These are phyloP conservation scores for Harpagus bidentatus DNA, from an alignment of 2,113 vertebrate species.

Conservation along the genomic window DNA sequence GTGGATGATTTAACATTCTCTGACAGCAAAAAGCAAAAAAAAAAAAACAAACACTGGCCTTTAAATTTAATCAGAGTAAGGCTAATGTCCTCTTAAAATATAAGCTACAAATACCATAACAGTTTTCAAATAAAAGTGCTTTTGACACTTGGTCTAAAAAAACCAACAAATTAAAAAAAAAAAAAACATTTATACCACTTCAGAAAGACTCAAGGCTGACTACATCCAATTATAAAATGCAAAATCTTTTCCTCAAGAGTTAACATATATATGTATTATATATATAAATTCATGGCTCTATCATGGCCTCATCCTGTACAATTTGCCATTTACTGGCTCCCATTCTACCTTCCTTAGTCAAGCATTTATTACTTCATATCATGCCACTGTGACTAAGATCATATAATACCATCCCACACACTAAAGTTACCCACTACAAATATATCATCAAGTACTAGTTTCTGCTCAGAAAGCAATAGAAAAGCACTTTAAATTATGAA, in stretches of 20 bases:
- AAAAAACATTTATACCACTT: conserved; percentile 55
- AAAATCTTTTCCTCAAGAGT: conserved; percentile 65
- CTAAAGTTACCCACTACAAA: conserved; percentile 41
- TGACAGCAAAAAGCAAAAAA: conserved; percentile 60
- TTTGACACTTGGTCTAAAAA: conserved; percentile 64
- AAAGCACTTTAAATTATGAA: conserved; percentile 64
- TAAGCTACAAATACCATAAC: conserved; percentile 60
- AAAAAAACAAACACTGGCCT: conserved; percentile 61
- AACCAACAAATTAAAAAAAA: conserved; percentile 23
- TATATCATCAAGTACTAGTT: conserved; percentile 39
- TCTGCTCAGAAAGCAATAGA: conserved; percentile 62
- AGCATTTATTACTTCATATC: conserved; percentile 42
- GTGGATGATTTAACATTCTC: conserved; percentile 64
- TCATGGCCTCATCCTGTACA: conserved; percentile 61
- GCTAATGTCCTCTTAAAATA: conserved; percentile 69
- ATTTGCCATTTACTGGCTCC: conserved; percentile 52
- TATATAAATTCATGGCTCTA: conserved; percentile 69
- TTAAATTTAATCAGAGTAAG: conserved; percentile 57
- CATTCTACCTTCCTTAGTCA: conserved; percentile 55
- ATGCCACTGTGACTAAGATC: conserved; percentile 47
- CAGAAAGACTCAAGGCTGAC: conserved; percentile 63
- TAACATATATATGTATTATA: conserved; percentile 71
- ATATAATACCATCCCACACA: conserved; percentile 48
- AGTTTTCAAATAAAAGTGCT: conserved; percentile 73
- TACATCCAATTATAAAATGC: conserved; percentile 72